A percentile compares a stretch with the other conserved stretches of the same genome.
These are phyloP conservation scores for Adelosebastes latens DNA, from an alignment of 2,797 vertebrate species.

Conservation along the genomic window DNA sequence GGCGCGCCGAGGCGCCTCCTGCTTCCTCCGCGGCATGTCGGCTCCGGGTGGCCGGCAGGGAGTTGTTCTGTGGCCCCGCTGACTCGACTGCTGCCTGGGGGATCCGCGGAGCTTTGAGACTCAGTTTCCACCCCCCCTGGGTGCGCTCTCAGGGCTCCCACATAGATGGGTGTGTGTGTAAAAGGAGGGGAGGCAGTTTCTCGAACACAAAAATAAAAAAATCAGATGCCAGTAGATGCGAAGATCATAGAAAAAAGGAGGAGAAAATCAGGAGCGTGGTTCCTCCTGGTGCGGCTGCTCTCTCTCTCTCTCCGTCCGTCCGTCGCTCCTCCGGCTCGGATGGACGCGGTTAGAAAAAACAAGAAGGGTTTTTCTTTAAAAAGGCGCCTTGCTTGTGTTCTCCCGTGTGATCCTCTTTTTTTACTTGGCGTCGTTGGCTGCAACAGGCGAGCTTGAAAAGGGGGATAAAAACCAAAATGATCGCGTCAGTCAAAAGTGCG, in stretches of 20 bases:
- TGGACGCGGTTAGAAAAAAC: conserved; percentile 73
- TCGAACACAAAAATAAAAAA: conserved; percentile 64
- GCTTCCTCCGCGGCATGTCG: conserved; percentile 98
- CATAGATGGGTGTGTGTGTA: conserved; percentile 71
- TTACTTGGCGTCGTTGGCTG: conserved; percentile 85
- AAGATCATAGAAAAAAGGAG: not conserved
- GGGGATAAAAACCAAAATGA: conserved; percentile 89
- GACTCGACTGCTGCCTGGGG: conserved; percentile 83
- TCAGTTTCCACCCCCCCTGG: conserved; percentile 79
- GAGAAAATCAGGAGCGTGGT: conserved; percentile 2
- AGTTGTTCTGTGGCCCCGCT: conserved; percentile 83
- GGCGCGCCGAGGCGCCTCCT: conserved; percentile 97
- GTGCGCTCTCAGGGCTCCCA: conserved; percentile 82
- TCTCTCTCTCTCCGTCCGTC: conserved; percentile 53
- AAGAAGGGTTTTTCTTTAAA: conserved; percentile 44
- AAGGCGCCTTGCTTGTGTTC: conserved; percentile 67
- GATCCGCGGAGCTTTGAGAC: conserved; percentile 79
- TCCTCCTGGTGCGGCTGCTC: conserved; percentile 39
- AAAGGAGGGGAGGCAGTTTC: conserved; percentile 58
- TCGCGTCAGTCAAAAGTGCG: conserved; percentile 93
- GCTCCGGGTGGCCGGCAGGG: conserved; percentile 67
- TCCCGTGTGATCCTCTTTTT: conserved; percentile 76
- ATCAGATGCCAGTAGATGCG: conserved; percentile 44
- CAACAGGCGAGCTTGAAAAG: conserved; percentile 93
- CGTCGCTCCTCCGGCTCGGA: conserved; percentile 66